These are phyloP conservation scores for Eretmochelys imbricata DNA, from an alignment of 2,113 vertebrate species.

Conservation along the genomic window DNA sequence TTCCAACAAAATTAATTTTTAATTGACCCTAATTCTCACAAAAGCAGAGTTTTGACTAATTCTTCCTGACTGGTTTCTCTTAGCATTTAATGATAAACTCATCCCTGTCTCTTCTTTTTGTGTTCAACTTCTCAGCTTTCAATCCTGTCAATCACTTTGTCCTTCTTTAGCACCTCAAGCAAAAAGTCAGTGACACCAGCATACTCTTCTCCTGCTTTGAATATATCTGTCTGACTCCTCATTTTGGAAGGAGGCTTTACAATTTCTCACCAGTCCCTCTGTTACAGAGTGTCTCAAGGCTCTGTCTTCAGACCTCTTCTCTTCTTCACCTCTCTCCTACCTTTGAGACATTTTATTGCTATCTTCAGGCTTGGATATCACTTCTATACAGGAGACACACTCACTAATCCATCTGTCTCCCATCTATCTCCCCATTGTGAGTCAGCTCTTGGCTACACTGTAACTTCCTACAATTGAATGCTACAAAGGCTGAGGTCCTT, in stretches of 20 bases:
- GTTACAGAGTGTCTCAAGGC: neutral
- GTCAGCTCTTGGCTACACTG: rapidly evolving
- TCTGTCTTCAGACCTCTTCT: neutral
- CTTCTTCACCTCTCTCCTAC: neutral
- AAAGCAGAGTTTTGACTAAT: neutral
- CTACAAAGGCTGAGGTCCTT: neutral
- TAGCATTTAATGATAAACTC: rapidly evolving
- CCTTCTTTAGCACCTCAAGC: neutral
- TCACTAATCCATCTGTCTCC: neutral
- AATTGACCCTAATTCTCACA: neutral
- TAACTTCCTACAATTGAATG: rapidly evolving
- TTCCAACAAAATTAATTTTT: neutral
- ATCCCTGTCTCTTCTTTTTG: neutral
- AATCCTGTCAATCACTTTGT: neutral
- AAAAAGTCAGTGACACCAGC: neutral
- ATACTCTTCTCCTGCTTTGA: neutral
- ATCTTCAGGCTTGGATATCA: neutral
- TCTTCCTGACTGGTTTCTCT: neutral
- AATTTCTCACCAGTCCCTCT: neutral
- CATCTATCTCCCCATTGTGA: neutral
- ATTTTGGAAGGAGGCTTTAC: neutral
- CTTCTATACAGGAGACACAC: neutral
- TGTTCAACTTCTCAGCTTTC: neutral
- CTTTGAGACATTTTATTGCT: neutral
- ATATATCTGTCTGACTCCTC: rapidly evolving